Percentiles rank a stretch among this genome's conserved stretches.
Evolutionary conservation across 2,888 invertebrate species (phyloP).

Genomic region (Biston betularia): DNA sequence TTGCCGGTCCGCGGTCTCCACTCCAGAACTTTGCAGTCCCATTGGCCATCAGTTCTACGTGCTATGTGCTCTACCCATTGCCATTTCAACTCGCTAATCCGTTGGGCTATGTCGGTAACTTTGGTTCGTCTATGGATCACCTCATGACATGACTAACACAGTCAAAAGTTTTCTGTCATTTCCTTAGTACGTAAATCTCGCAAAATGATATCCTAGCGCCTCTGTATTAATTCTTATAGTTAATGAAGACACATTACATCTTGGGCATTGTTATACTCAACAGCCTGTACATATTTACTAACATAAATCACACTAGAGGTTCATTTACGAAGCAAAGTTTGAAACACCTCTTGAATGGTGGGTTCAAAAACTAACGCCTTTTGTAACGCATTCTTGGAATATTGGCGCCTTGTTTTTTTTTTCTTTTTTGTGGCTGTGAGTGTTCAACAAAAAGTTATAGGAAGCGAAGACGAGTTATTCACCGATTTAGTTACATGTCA

Average conservation of each 20-base stretch:
- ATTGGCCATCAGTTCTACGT: no score
- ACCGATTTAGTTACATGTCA: no score
- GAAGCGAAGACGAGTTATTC: not conserved
- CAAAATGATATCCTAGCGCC: no score
- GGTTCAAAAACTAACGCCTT: slow-evolving; percentile 11
- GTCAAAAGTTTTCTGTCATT: no score
- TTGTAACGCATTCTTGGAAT: slow-evolving; percentile 37
- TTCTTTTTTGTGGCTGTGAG: slow-evolving; percentile 24
- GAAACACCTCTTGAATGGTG: not conserved
- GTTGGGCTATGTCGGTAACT: no score
- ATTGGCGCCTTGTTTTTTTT: slow-evolving; percentile 47
- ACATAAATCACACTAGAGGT: slow-evolving; percentile 1
- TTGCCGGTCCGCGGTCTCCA: no score
- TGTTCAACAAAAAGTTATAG: not conserved
- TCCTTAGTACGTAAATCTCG: no score
- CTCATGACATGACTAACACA: no score
- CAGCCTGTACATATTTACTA: slow-evolving; percentile 6
- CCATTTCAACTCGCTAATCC: no score
- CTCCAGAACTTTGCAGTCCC: no score
- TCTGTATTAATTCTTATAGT: not conserved
- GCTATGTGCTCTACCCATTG: no score
- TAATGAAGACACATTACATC: not conserved
- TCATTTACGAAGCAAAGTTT: slow-evolving; percentile 6
- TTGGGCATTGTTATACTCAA: not conserved
- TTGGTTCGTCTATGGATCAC: no score